Evolutionary conservation across 2,797 vertebrate genomes (phyloP), one percentile per base, ranked within the genome.

Genomic region (Gadopsis bispinosus): DNA sequence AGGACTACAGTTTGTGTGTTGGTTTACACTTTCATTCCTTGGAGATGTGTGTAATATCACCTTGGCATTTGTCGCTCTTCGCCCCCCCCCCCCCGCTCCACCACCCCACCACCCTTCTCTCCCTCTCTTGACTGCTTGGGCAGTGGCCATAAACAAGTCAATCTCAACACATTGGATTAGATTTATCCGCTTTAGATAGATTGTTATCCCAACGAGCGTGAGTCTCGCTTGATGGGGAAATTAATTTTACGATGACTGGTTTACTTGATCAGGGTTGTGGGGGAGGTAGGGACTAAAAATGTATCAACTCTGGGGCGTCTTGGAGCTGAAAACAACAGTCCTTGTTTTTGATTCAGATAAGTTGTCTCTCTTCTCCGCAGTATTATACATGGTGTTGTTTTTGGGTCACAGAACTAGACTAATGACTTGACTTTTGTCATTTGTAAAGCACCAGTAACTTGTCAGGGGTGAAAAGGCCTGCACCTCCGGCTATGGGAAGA

Each of bases 201-300:
- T 93, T 87, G 91, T 93, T 93, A 94, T 94, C 93, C 87, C 80
- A 79, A 87, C 86, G 86, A 89, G 90, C 39, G 61, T 4, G 58
- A 85, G 93, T 89, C 81, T 85, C 82, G 89, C 92, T 93, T 93
- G 92, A 91, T 86, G 90, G 90, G 89, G 85, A 92, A 94, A 94
- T 92, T 91, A 93, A 94, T 94, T 95, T 94, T 93, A 94, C 93
- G 55, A 93, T 94, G 93, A 88, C 92, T 94, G 92, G 86, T 94
- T 94, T 91, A 90, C 92, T 91, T 93, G 92, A 93, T 94, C 88
- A 69, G 88, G 83, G 84, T 83, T 76, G 79, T n/a, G 63, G 73
- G 77, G 79, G 69, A 69, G 75, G 79, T 31, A 83, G 83, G 68
- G 83, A 75, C 81, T 77, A 60, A 87, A 89, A 85, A 92, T 83